Base-by-base conservation (phyloP, 1,140 invertebrate genomes). In the Amphibalanus amphitrite region DNA sequence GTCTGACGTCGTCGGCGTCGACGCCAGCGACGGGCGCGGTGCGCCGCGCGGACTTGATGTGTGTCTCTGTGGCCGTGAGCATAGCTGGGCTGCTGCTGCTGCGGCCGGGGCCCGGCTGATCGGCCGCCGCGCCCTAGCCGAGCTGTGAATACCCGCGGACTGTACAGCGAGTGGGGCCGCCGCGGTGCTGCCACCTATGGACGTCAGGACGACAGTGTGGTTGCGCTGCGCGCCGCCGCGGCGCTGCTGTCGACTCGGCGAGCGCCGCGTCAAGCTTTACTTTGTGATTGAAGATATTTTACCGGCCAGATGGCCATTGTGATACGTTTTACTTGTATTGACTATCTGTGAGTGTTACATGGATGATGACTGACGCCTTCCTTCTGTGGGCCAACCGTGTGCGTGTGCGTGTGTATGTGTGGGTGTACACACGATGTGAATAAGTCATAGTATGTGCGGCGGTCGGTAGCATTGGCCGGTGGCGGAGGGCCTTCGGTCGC, bases 371-470 rank as follows among this genome's bases (percentile, higher is more conserved):
- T n/a, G n/a, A n/a, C 10, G 47, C 47, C 47, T 59, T 59, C 47
- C 47, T 59, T 8, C 47, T 23, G 47, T 23, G 13, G 20, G 47
- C 10, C 47, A 59, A 20, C 10, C 20, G n/a, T n/a, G n/a, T n/a
- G n/a, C n/a, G n/a, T n/a, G n/a, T n/a, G n/a, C n/a, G n/a, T n/a
- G n/a, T n/a, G n/a, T 65, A 25, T 65, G 64, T 20, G 47, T 59
- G 33, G 4, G 33, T 38, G 33, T 38, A 38, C 33, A 59, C 10
- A 59, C 47, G 10, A 59, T 59, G 47, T 59, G 47, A 23, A 59
- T 59, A 59, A 59, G 47, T 59, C 47, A 59, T 13, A 59, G 47
- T 1, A 65, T 25, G n/a, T 25, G 64, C n/a, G 81, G 81, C 59
- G 77, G 77, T 0, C n/a, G n/a, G n/a, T n/a, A n/a, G n/a, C n/a